Evolutionary conservation across 2,113 vertebrate genomes (phyloP).

Genomic region (Plestiodon gilberti): DNA sequence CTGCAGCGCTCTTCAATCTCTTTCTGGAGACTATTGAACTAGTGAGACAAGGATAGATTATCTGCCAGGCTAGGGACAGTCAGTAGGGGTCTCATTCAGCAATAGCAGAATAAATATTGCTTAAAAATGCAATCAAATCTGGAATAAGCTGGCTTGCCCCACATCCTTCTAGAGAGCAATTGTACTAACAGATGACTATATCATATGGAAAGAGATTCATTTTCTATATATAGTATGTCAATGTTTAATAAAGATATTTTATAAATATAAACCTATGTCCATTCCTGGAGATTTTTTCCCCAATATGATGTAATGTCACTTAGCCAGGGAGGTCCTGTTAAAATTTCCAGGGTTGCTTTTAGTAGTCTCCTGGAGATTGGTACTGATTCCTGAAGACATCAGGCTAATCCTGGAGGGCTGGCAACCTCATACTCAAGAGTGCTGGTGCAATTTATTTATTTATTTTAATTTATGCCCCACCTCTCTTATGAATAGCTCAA

Average conservation of each 20-base stretch:
- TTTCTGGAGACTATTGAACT: conserved; percentile 87
- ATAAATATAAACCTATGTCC: too few relatives aligned
- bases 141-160: neutral
- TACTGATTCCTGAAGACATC: too few relatives aligned
- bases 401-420: too few relatives aligned
- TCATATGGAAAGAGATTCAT: neutral
- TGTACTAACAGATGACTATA: neutral
- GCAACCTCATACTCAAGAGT: neutral
- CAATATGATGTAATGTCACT: too few relatives aligned
- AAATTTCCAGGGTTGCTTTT: too few relatives aligned
- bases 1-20: conserved; percentile 81
- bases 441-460: neutral
- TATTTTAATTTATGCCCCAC: too few relatives aligned
- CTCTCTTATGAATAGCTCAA: too few relatives aligned
- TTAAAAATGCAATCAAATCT: neutral
- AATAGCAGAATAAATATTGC: neutral
- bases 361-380: too few relatives aligned
- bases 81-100: neutral
- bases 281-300: too few relatives aligned
- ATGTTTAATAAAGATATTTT: too few relatives aligned
- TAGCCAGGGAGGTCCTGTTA: too few relatives aligned
- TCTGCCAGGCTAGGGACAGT: neutral
- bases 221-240: too few relatives aligned
- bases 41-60: conserved; percentile 8
- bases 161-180: neutral